A percentile compares a stretch with the other conserved stretches of the same genome.
These are phyloP conservation scores for Clupea harengus DNA, from an alignment of 2,113 vertebrate species.

Conservation along the genomic window DNA sequence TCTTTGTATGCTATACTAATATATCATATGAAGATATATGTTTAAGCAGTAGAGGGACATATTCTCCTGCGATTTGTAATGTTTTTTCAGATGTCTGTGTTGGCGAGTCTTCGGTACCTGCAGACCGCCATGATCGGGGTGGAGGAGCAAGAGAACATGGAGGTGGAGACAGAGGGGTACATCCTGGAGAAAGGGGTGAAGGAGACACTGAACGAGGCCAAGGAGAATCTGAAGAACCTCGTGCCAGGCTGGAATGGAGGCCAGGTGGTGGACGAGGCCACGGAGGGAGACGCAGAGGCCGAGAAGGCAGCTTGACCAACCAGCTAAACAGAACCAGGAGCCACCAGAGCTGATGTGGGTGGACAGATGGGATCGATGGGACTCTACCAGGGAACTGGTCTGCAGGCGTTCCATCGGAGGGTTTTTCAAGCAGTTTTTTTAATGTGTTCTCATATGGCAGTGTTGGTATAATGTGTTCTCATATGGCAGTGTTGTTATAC, in stretches of 20 bases:
- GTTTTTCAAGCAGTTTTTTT: neutral
- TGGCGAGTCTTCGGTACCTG: constrained; percentile 78
- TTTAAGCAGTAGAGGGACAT: neutral
- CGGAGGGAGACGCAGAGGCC: neutral
- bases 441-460: no score
- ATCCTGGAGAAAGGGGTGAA: constrained; percentile 76
- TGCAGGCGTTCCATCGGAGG: neutral
- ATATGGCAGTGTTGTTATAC: neutral
- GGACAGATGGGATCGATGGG: neutral
- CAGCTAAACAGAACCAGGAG: constrained; percentile 54
- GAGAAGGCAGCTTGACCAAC: constrained; percentile 58
- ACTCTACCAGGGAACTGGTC: neutral
- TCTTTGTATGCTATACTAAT: neutral
- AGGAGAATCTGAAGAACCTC: constrained; percentile 48
- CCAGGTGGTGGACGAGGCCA: constrained; percentile 56
- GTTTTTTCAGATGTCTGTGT: constrained; percentile 66
- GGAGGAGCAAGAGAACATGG: constrained; percentile 65
- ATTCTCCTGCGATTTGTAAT: constrained; percentile 18
- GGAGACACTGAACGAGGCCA: constrained; percentile 68
- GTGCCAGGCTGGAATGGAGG: constrained; percentile 46
- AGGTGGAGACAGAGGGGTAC: constrained; percentile 77
- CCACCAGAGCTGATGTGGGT: neutral
- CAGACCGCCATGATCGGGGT: constrained; percentile 79
- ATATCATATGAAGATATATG: neutral
- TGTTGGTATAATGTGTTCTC: neutral